Evolutionary conservation across 1,140 invertebrate genomes (phyloP).

Genomic region (Megalopta genalis): DNA sequence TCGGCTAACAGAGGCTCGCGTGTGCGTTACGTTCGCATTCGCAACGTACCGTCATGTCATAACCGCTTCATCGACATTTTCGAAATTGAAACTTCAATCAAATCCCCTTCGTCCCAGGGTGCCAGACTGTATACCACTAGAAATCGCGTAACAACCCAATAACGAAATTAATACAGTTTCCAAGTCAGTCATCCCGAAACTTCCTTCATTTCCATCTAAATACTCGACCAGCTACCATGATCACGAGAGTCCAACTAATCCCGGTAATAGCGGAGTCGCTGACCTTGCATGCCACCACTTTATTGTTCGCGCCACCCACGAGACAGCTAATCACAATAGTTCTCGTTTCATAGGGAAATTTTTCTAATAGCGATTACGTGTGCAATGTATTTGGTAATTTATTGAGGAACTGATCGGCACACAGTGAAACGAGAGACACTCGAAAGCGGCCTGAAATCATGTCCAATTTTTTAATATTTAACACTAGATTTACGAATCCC

Average conservation of each 20-base stretch:
- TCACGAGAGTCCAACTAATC: not conserved
- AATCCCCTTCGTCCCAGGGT: not conserved
- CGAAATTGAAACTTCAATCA: not conserved
- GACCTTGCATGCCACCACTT: not conserved
- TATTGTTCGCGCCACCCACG: not conserved
- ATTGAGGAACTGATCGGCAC: too few relatives aligned
- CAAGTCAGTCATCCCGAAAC: not conserved
- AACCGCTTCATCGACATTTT: not conserved
- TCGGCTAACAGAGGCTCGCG: not conserved
- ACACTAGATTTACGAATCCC: too few relatives aligned
- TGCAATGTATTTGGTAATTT: too few relatives aligned
- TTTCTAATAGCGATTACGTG: too few relatives aligned
- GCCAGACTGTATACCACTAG: not conserved
- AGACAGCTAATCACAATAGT: conserved; percentile 1
- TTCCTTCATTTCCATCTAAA: conserved; percentile 25
- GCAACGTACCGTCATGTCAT: not conserved
- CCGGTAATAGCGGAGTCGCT: not conserved
- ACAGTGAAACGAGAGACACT: too few relatives aligned
- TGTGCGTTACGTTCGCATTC: not conserved
- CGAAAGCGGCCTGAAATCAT: too few relatives aligned
- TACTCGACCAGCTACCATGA: not conserved
- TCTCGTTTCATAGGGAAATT: too few relatives aligned
- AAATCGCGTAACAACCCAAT: not conserved
- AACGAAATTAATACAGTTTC: not conserved
- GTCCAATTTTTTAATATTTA: too few relatives aligned